phyloP scores from a whole-genome alignment of 1,140 invertebrate species.

The Bactericera cockerelli region DNA sequence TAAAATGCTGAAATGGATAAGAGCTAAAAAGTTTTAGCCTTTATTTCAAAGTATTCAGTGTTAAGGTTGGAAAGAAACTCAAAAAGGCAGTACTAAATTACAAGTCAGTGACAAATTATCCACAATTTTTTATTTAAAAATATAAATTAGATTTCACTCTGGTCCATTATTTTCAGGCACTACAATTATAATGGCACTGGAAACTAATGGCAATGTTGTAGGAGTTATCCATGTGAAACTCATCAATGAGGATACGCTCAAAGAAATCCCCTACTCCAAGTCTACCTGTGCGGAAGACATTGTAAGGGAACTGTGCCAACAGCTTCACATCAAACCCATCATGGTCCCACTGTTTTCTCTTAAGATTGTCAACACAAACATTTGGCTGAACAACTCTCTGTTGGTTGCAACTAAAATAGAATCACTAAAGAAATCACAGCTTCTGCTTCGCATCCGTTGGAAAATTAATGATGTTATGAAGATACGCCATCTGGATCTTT shows the following conservation, averaged over 20 bases:
- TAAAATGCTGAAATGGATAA: no score
- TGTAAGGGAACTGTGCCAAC: slow-evolving; percentile 48
- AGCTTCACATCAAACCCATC: slow-evolving; percentile 52
- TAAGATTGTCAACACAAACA: slow-evolving; percentile 37
- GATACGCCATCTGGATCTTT: slow-evolving; percentile 47
- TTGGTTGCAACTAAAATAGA: slow-evolving; percentile 33
- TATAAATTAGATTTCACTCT: no score
- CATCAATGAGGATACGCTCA: neutral
- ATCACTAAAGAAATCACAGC: slow-evolving; percentile 31
- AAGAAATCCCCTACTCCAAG: slow-evolving; percentile 8
- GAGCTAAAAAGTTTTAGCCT: no score
- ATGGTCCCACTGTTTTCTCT: slow-evolving; percentile 60
- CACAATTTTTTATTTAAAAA: no score
- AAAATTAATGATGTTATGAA: slow-evolving; percentile 45
- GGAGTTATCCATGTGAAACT: neutral
- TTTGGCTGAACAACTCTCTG: slow-evolving; percentile 46
- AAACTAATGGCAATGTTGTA: no score
- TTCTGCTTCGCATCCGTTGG: slow-evolving; percentile 61
- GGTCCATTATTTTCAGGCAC: no score
- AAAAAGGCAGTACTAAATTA: no score
- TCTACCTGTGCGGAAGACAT: slow-evolving; percentile 45
- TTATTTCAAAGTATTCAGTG: no score
- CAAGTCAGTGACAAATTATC: no score
- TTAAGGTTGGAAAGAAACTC: no score
- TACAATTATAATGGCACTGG: no score